Evolutionary conservation across 2,888 invertebrate genomes (phyloP), one percentile per base, ranked within the genome.

Genomic region (Strigamia crassipes): DNA sequence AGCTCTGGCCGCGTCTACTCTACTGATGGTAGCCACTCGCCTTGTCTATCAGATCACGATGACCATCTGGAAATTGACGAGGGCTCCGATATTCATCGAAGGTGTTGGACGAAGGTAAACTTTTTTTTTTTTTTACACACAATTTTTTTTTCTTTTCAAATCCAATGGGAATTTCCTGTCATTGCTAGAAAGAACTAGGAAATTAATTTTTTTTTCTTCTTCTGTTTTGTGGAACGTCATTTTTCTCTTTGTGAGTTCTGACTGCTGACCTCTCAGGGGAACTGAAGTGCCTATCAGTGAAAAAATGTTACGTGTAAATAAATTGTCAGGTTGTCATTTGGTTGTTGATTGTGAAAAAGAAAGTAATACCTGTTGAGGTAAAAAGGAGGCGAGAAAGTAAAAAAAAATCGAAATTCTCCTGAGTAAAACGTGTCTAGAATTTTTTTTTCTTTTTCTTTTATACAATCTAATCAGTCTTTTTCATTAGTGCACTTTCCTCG

Each of bases 1-100:
- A 83, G 83, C 83, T 77, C 82, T 38, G 82, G 83, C n/a, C 83
- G 79, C 23, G 79, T 82, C n/a, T 83, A 82, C 81, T 78, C 83
- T 21, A 78, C 81, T 46, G 83, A 83, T 38, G 83, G 81, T 18
- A 38, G 83, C 31, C 82, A 42, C 23, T 83, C 83, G 10, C 82
- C 83, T 18, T 83, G 81, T 66, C 82, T 31, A 13, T 83, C 83
- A 80, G 83, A 83, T 83, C 80, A 80, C 15, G 83, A 83, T 38
- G 83, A 83, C 23, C 81, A 42, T 9, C 42, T 83, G 61, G 82
- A 83, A 23, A 83, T 83, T 13, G 83, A 83, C 34, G 83, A 83
- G 79, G 80, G 38, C 12, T 41, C 23, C 23, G 80, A 82, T 46
- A 82, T 79, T 31, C 80, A 80, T 38, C 79, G 82, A 27, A 82